These are phyloP conservation scores for Melitaea athalia DNA, from an alignment of 2,888 invertebrate species.

Conservation along the genomic window DNA sequence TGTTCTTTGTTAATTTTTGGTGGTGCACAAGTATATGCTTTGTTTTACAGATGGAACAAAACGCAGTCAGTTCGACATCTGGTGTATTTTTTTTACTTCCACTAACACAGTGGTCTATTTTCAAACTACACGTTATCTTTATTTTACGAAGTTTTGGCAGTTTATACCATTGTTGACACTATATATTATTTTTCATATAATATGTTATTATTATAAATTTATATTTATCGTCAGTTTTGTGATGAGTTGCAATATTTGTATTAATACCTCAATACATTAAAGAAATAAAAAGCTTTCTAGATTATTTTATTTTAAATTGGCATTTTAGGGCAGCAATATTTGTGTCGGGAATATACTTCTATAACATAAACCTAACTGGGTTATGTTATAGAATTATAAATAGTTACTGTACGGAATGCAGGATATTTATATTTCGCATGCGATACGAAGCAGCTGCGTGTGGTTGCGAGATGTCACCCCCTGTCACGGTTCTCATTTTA, in stretches of 20 bases:
- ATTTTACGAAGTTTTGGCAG: slow-evolving; percentile 4
- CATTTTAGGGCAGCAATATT: background rate
- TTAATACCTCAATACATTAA: too few relatives aligned
- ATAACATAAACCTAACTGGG: slow-evolving; percentile 14
- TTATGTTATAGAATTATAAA: slow-evolving; percentile 24
- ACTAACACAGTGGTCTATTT: slow-evolving; percentile 54
- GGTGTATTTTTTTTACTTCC: slow-evolving; percentile 75
- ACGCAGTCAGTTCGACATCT: slow-evolving; percentile 73
- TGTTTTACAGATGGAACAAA: slow-evolving; percentile 79
- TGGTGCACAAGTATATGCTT: slow-evolving; percentile 65
- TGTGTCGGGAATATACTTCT: slow-evolving; percentile 2
- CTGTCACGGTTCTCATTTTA: slow-evolving; percentile 62
- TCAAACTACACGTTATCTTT: slow-evolving; percentile 41
- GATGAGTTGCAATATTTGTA: too few relatives aligned
- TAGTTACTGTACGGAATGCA: slow-evolving; percentile 26
- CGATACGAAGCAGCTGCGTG: slow-evolving; percentile 38
- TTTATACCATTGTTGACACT: background rate
- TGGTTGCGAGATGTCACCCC: slow-evolving; percentile 37
- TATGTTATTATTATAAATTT: too few relatives aligned
- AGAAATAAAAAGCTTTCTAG: too few relatives aligned
- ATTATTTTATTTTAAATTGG: background rate
- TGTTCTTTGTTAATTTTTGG: slow-evolving; percentile 55
- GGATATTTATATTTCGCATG: slow-evolving; percentile 38
- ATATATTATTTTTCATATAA: too few relatives aligned
- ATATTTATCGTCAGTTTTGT: too few relatives aligned